Evolutionary conservation across 2,113 vertebrate species (phyloP).

Genomic region (Ceyx margarethae): DNA sequence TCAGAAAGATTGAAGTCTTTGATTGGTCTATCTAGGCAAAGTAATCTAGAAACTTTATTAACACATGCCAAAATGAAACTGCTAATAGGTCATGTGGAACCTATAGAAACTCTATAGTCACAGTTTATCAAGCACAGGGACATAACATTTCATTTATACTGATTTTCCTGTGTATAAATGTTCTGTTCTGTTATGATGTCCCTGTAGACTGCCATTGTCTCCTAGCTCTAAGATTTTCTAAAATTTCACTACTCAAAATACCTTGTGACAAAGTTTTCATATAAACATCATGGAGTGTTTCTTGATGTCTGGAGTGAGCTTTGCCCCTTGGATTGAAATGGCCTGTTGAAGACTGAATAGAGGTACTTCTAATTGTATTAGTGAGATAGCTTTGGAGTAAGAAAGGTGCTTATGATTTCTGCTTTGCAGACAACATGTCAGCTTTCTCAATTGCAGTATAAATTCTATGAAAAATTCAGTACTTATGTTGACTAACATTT

Average conservation of each 20-base stretch:
- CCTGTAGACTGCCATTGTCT: background rate
- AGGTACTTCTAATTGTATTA: background rate
- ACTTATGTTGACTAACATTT: background rate
- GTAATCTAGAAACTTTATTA: background rate
- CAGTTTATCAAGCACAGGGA: background rate
- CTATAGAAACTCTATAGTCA: background rate
- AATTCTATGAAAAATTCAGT: background rate
- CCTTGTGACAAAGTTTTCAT: background rate
- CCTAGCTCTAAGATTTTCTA: background rate
- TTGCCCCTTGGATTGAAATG: background rate
- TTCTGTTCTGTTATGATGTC: background rate
- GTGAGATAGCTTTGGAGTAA: background rate
- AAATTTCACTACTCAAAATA: background rate
- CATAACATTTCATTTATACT: background rate
- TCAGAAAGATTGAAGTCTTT: background rate
- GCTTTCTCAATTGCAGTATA: background rate
- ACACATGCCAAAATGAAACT: background rate
- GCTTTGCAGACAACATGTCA: background rate
- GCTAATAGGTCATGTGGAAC: background rate
- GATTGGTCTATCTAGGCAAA: background rate
- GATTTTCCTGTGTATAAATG: fast-evolving
- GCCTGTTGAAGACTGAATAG: background rate
- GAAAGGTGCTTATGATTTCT: background rate
- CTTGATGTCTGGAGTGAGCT: background rate
- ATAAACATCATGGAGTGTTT: background rate